phyloP scores from a whole-genome alignment of 1,140 invertebrate genomes.

The Neodiprion lecontei region DNA sequence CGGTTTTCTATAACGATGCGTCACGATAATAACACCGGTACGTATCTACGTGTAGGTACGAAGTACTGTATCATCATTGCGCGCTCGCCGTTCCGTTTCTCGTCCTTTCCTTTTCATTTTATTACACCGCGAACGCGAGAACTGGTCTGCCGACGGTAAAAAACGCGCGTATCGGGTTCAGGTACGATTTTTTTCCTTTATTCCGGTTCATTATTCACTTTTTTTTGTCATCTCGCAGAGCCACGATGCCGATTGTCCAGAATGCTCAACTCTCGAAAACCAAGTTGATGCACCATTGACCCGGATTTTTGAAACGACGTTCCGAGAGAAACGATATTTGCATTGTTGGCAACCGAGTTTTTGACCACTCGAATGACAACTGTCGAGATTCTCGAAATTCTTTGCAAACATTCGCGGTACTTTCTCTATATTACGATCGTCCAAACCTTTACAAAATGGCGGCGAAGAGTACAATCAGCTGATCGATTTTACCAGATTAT shows the following conservation, averaged over 20 bases:
- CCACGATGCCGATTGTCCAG: not conserved
- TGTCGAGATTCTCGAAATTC: too few species aligned
- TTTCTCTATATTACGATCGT: too few species aligned
- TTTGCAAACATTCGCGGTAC: too few species aligned
- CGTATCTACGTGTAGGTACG: not conserved
- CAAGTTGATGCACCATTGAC: too few species aligned
- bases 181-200: too few species aligned
- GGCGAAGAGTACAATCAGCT: too few species aligned
- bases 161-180: not conserved
- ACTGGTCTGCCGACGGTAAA: not conserved
- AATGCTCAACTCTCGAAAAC: not conserved
- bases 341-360: not conserved
- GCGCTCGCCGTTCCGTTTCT: slow-evolving; percentile 22
- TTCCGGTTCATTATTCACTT: too few species aligned
- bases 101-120: slow-evolving; percentile 13
- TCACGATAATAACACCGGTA: slow-evolving; percentile 35
- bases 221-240: too few species aligned
- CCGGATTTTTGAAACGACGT: not conserved
- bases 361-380: too few species aligned
- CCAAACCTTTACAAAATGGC: too few species aligned
- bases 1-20: slow-evolving; percentile 43
- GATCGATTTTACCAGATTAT: too few species aligned
- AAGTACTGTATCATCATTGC: slow-evolving; percentile 23
- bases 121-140: not conserved
- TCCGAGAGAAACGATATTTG: not conserved